A percentile compares a stretch with the other conserved stretches of the same genome.
phyloP scores from a whole-genome alignment of 1,140 invertebrate genomes.

The Rhopalosiphum maidis region DNA sequence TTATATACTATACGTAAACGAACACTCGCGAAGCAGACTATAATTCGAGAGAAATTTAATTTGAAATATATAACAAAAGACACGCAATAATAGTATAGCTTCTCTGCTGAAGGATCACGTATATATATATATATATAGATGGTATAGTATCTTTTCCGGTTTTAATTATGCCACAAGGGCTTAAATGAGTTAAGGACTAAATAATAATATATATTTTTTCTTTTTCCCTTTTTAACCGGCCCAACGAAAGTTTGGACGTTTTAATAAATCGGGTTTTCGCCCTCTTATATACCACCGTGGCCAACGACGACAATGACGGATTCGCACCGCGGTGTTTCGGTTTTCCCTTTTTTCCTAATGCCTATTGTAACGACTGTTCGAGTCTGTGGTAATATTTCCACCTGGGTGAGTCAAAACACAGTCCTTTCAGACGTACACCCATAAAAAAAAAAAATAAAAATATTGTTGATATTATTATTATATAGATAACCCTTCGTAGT shows the following conservation, averaged over 20 bases:
- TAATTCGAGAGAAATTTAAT: slow-evolving; percentile 6
- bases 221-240: background rate
- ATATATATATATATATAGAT: background rate
- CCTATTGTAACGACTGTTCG: background rate
- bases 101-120: background rate
- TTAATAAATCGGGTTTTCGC: slow-evolving; percentile 39
- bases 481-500: background rate
- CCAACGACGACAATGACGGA: slow-evolving; percentile 46
- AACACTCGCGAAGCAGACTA: background rate
- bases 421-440: background rate
- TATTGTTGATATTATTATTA: background rate
- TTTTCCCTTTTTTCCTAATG: background rate
- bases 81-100: background rate
- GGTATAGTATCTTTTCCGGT: slow-evolving; percentile 27
- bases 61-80: slow-evolving; percentile 42
- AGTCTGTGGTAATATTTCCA: slow-evolving; percentile 37
- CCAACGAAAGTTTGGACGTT: slow-evolving; percentile 28
- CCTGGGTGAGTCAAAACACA: slow-evolving; percentile 15
- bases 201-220: slow-evolving; percentile 10
- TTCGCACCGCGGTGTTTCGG: background rate
- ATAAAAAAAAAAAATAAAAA: background rate
- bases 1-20: background rate
- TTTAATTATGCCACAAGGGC: slow-evolving; percentile 30
- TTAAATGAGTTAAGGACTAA: slow-evolving; percentile 43
- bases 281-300: background rate